Base-by-base conservation (phyloP, 1,140 invertebrate species). In the Drosophila kepulauana region DNA sequence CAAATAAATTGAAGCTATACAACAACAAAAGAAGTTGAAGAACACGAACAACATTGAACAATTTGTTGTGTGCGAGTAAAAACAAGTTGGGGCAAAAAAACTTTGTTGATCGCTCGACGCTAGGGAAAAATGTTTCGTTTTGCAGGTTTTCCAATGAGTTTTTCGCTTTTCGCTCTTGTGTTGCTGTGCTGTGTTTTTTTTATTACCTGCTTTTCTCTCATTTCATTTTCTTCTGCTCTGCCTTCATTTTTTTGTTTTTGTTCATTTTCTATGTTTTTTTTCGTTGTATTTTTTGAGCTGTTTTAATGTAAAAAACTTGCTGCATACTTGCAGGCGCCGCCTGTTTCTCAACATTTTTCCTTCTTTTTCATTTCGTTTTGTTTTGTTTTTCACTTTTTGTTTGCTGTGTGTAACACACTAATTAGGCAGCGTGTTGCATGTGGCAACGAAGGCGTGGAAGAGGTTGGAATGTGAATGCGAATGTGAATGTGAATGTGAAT, bases 271-370 rank as follows among this genome's bases (percentile, higher is more conserved):
- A 61, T 20, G 11, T 49, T 58, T 2, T 41, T 11, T 33, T 1
- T 33, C 5, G 33, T 8, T 33, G 5, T 5, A 33, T 38, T 38
- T 7, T 38, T 38, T 38, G 7, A 15, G n/a, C 28, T 33, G 48
- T 46, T 63, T 78, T 67, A 75, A 82, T 81, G 62, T 63, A 25
- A 78, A 16, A 78, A 87, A 82, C 75, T 86, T 85, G 70, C 62
- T 68, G 78, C 81, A 85, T 66, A 84, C 78, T 81, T 78, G 45
- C 67, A 78, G 74, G 78, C 65, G 69, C 57, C 78, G 66, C 75
- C 79, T 76, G 82, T 68, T 62, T 25, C 15, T 54, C 7, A 67
- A 69, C 70, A 76, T 71, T 49, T 58, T 79, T 80, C 3, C 30
- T 35, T 45, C 59, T 45, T 57, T 71, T 43, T 52, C 56, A 59